Base-by-base conservation (phyloP, 2,797 vertebrate species). In the Argya squamiceps region DNA sequence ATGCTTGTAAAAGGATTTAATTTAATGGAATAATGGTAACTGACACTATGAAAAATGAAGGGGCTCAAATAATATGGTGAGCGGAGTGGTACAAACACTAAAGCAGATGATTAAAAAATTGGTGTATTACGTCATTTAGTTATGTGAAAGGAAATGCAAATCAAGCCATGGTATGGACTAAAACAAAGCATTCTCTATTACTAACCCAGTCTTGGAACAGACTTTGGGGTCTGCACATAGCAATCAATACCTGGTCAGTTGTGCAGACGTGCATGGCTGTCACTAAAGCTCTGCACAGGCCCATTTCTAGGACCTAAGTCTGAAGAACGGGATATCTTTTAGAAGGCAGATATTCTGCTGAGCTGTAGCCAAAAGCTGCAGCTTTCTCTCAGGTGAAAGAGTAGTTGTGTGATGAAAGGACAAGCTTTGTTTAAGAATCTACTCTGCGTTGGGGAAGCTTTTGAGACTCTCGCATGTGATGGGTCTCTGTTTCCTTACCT, bases 21-120 rank as follows among this genome's bases (percentile, higher is more conserved):
- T 96, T 96, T 97, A 97, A 97, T 97, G 92, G 93, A 96, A 96
- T 97, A 95, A 96, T 95, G 64, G 95, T 95, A 95, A 96, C 96
- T 94, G 96, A 87, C 92, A 90, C 95, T 80, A 96, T 86, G 91
- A 96, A 95, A 95, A 96, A 92, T 95, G 92, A 95, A 95, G 74
- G 94, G 70, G 64, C 83, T 90, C 47, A 79, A 86, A 92, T 90
- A 96, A 88, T 95, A 74, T 3, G 13, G 49, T 82, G 77, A 88
- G 68, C 60, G 2, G 46, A 92, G 52, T 77, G 50, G 8, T 76
- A 93, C 74, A 87, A 95, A 90, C 64, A 32, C 56, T 79, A 6
- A 86, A 91, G 67, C 34, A 78, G 70, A n/a, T 64, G 59, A 94
- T 94, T 88, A 64, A 94, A 92, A 92, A 93, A 76, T 36, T 75